A percentile compares a stretch with the other conserved stretches of the same genome.
Conservation (phyloP, 2,888 invertebrate genomes). For the Lutraria lutraria region DNA sequence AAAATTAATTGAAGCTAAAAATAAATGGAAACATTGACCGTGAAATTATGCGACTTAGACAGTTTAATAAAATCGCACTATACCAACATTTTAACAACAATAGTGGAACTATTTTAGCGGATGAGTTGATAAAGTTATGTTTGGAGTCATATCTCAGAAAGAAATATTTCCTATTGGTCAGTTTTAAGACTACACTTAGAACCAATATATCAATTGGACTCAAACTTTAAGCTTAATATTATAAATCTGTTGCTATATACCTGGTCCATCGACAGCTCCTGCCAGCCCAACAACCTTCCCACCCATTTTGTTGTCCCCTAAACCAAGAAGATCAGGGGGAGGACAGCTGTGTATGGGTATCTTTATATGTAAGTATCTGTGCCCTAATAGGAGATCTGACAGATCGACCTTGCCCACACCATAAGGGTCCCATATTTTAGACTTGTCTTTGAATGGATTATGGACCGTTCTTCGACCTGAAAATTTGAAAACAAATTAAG, state of each 20-base stretch:
- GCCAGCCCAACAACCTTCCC: conserved; percentile 81
- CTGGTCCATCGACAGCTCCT: conserved; percentile 86
- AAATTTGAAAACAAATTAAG: background rate
- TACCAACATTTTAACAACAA: too few species aligned
- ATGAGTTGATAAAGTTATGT: too few species aligned
- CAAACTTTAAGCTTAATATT: background rate
- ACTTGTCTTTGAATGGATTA: conserved; percentile 83
- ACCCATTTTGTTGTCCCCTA: conserved; percentile 65
- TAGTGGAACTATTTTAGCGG: too few species aligned
- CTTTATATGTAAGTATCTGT: conserved; percentile 81
- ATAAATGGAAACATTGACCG: too few species aligned
- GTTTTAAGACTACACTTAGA: too few species aligned
- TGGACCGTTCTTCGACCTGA: conserved; percentile 84
- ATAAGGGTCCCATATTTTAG: conserved; percentile 86
- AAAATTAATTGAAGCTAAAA: too few species aligned
- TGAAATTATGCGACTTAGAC: too few species aligned
- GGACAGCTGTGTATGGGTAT: conserved; percentile 84
- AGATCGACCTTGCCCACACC: conserved; percentile 84
- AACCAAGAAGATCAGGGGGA: conserved; percentile 82
- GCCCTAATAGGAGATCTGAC: conserved; percentile 84
- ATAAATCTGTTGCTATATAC: conserved; percentile 62
- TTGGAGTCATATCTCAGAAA: too few species aligned
- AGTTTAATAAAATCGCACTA: too few species aligned
- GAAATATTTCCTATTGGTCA: too few species aligned
- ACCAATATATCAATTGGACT: too few species aligned